Percentiles rank a stretch among this genome's conserved stretches.
Evolutionary conservation across 2,888 invertebrate species (phyloP).

Genomic region (Ariolimax columbianus): DNA sequence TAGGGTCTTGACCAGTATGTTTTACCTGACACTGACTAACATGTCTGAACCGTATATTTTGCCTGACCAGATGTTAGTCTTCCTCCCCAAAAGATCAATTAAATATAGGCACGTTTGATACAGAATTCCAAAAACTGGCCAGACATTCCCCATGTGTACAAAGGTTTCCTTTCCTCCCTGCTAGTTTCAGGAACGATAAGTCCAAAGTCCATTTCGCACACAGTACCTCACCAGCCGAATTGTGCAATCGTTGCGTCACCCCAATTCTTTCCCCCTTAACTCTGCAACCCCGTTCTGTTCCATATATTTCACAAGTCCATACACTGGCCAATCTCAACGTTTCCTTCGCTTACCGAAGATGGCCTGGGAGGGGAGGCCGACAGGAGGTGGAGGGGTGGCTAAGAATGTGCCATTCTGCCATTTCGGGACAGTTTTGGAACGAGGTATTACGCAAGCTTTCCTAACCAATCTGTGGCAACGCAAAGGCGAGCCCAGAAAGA

Average conservation of each 20-base stretch:
- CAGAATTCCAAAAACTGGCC: background rate
- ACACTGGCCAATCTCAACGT: background rate
- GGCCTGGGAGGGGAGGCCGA: background rate
- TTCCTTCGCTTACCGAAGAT: background rate
- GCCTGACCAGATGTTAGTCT: no score
- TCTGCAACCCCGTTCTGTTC: background rate
- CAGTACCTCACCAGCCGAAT: background rate
- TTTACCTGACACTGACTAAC: no score
- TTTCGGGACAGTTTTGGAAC: constrained; percentile 25
- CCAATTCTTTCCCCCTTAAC: background rate
- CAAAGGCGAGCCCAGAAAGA: background rate
- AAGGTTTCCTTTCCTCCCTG: no score
- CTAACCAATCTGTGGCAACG: constrained; percentile 19
- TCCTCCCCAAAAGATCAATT: no score
- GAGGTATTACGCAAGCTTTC: constrained; percentile 14
- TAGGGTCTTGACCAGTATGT: no score
- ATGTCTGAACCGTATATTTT: no score
- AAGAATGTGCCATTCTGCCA: constrained; percentile 18
- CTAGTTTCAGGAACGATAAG: no score
- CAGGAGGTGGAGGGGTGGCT: background rate
- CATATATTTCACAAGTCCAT: background rate
- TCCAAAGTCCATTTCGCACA: no score
- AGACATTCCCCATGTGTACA: no score
- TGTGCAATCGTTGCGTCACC: background rate
- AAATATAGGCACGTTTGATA: background rate